phyloP scores from a whole-genome alignment of 1,140 invertebrate species.

The Arctopsyche grandis region DNA sequence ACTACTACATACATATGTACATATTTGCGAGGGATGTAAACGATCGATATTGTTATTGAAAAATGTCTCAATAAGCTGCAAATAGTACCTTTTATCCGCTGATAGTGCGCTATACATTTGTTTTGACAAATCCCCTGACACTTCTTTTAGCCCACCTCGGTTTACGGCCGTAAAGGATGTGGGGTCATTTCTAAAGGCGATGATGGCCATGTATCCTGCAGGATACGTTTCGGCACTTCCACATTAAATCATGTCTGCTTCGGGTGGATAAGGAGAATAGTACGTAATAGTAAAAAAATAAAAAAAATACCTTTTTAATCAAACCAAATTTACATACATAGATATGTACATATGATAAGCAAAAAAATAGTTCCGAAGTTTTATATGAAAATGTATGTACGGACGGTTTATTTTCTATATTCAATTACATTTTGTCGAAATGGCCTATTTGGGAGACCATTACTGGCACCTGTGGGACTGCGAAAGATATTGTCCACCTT shows the following conservation, averaged over 20 bases:
- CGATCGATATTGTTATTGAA: conserved; percentile 34
- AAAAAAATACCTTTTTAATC: no score
- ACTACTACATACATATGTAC: no score
- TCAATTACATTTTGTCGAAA: conserved; percentile 46
- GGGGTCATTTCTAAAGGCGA: conserved; percentile 54
- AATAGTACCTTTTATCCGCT: conserved; percentile 38
- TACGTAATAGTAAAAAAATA: conserved; percentile 26
- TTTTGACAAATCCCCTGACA: conserved; percentile 52
- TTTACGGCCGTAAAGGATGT: conserved; percentile 51
- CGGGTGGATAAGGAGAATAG: conserved; percentile 36
- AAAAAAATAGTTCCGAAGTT: no score
- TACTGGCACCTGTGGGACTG: conserved; percentile 46
- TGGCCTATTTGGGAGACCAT: conserved; percentile 44
- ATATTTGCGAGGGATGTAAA: no score
- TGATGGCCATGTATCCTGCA: conserved; percentile 51
- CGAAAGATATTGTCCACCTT: conserved; percentile 36
- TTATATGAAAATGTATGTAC: conserved; percentile 18
- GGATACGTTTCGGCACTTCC: conserved; percentile 28
- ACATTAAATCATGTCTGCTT: conserved; percentile 52
- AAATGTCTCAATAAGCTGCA: conserved; percentile 18
- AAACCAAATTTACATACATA: no score
- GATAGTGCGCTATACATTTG: conserved; percentile 46
- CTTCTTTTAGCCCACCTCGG: conserved; percentile 33
- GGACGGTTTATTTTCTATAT: conserved; percentile 49
- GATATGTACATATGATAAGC: no score